Evolutionary conservation across 2,888 invertebrate species (phyloP), one percentile per base, ranked within the genome.

Genomic region (Nowickia ferox): DNA sequence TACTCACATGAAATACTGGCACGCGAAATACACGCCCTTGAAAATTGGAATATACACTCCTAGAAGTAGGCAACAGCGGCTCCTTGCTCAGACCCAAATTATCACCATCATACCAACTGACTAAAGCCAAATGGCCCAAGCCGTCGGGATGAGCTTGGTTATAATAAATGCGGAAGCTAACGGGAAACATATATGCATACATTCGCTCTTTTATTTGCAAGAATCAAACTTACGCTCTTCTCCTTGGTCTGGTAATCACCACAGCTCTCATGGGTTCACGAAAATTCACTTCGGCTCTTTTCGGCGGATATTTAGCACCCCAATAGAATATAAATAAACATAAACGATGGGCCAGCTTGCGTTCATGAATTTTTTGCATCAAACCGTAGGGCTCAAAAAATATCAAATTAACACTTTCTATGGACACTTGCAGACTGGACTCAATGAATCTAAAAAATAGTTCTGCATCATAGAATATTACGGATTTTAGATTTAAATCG

Each of bases 81-180:
- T 94, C 95, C 88, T 94, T 94, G 90, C 95, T 96, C 13, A 96
- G 92, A 0, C 95, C 94, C 75, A 93, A 92, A 63, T 93, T 93
- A 59, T 93, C 90, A 0, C 93, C 94, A 6, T 95, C 94, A 95
- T 96, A 96, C 96, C 96, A 96, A 91, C 96, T 96, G 11, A 96
- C 95, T 88, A 96, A 92, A 2, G 94, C 92, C 55, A 96, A 91
- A 87, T 94, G 94, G 68, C 95, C 94, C 17, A 93, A 92, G 15
- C 93, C 94, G 75, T 94, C 92, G 0, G 96, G 94, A 0, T 94
- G 93, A 0, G 95, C 96, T 92, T 96, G 96, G 91, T 95, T 96
- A 92, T 96, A 96, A 90, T 95, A 96, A 59, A 96, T 93, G 13
- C 96, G 94, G 89, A 95, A 96, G 51, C 96, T 96, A 66, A 44